Percentiles rank a stretch among this genome's conserved stretches.
These are phyloP conservation scores for Habroteleia sp. DNA, from an alignment of 2,888 invertebrate species.

Conservation along the genomic window DNA sequence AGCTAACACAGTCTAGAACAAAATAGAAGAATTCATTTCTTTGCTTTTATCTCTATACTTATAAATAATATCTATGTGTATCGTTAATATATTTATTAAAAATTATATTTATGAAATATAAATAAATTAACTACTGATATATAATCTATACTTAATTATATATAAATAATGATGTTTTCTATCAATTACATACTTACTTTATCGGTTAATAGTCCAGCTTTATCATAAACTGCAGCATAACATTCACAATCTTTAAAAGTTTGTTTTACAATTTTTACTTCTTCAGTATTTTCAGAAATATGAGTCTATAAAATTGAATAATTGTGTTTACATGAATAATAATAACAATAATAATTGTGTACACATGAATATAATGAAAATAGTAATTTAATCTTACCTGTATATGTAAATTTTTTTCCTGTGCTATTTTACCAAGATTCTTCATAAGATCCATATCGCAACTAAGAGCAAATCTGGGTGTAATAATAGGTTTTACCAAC, in stretches of 20 bases:
- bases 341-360: no score
- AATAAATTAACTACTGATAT: no score
- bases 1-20: constrained; percentile 87
- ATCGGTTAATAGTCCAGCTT: constrained; percentile 86
- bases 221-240: constrained; percentile 90
- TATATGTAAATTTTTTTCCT: constrained; percentile 85
- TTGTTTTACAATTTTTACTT: constrained; percentile 85
- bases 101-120: no score
- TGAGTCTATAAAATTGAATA: no score
- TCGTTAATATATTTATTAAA: no score
- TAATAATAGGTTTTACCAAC: constrained; percentile 89
- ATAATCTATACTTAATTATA: no score
- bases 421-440: constrained; percentile 86
- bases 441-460: constrained; percentile 88
- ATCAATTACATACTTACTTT: no score
- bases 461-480: constrained; percentile 92
- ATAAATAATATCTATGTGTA: no score
- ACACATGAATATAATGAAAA: constrained; percentile 1
- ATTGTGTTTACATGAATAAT: constrained; percentile 34
- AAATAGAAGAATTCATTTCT: background rate
- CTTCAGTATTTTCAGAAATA: constrained; percentile 90
- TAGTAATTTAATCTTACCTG: constrained; percentile 87
- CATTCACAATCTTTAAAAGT: constrained; percentile 83
- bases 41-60: no score
- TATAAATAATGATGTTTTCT: no score